Conservation (phyloP, 1,140 invertebrate species). For the Pteromalus puparum region DNA sequence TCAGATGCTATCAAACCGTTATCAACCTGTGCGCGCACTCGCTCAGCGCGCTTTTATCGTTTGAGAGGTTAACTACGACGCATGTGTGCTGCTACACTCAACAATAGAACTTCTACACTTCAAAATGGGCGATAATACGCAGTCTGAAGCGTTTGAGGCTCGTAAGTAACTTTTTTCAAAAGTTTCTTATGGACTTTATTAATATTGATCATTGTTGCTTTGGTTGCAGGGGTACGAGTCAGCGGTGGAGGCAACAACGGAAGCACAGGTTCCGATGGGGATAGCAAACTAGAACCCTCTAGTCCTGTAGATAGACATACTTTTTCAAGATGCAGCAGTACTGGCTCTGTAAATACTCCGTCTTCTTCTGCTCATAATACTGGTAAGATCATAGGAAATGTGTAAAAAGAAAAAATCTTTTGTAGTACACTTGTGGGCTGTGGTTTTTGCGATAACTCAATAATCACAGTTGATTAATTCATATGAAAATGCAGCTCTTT, state of each 20-base stretch:
- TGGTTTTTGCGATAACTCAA: too few relatives aligned
- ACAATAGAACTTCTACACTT: background rate
- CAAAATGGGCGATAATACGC: conserved; percentile 45
- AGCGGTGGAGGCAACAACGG: conserved; percentile 13
- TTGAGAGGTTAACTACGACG: conserved; percentile 24
- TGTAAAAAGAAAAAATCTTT: too few relatives aligned
- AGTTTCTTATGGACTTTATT: too few relatives aligned
- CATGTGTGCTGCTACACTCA: background rate
- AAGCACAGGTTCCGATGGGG: conserved; percentile 62
- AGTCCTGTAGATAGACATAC: conserved; percentile 81
- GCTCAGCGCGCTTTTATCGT: background rate
- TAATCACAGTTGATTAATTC: background rate
- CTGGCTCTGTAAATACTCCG: conserved; percentile 87
- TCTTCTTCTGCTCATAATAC: conserved; percentile 92
- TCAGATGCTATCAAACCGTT: conserved; percentile 24
- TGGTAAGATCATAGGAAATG: conserved; percentile 72
- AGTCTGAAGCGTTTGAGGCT: conserved; percentile 32
- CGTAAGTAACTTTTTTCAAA: conserved; percentile 28
- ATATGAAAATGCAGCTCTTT: background rate
- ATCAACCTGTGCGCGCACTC: conserved; percentile 6
- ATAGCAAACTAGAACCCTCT: conserved; percentile 80
- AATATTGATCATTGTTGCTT: background rate
- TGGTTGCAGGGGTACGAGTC: conserved; percentile 7
- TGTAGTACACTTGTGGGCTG: too few relatives aligned
- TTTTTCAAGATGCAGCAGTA: conserved; percentile 89